Conservation (phyloP, 2,888 invertebrate genomes). For the Amphimallon solstitiale region DNA sequence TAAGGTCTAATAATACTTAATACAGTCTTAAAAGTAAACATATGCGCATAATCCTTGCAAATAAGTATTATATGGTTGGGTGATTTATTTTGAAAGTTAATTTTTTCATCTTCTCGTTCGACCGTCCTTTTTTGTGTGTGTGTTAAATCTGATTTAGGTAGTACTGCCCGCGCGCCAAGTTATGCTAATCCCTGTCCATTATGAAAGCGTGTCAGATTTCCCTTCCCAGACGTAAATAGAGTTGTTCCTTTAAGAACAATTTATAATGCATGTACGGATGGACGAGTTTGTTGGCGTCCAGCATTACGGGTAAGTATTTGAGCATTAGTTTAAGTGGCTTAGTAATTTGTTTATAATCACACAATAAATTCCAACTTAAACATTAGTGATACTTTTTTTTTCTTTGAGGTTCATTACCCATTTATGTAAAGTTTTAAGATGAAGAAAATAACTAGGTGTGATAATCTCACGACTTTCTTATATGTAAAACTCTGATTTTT, state of each 20-base stretch:
- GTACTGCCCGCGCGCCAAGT: slow-evolving; percentile 39
- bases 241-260: slow-evolving; percentile 40
- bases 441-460: not conserved
- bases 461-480: too few relatives aligned
- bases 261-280: slow-evolving; percentile 30
- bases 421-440: slow-evolving; percentile 5
- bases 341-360: slow-evolving; percentile 42
- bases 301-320: slow-evolving; percentile 16
- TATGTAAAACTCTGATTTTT: too few relatives aligned
- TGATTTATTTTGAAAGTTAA: slow-evolving; percentile 38
- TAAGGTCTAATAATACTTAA: slow-evolving; percentile 39
- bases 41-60: slow-evolving; percentile 42
- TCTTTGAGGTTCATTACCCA: slow-evolving; percentile 21
- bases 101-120: not conserved
- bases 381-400: slow-evolving; percentile 11
- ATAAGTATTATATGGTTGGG: slow-evolving; percentile 36
- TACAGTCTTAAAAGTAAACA: slow-evolving; percentile 40
- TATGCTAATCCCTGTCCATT: slow-evolving; percentile 39
- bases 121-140: not conserved
- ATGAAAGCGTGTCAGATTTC: slow-evolving; percentile 35
- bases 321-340: slow-evolving; percentile 36
- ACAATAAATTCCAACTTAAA: slow-evolving; percentile 13
- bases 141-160: slow-evolving; percentile 42
- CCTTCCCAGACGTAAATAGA: slow-evolving; percentile 41
- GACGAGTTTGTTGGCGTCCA: slow-evolving; percentile 17